These are phyloP conservation scores for Rhagophthalmus giganteus DNA, from an alignment of 2,888 invertebrate species.

Conservation along the genomic window DNA sequence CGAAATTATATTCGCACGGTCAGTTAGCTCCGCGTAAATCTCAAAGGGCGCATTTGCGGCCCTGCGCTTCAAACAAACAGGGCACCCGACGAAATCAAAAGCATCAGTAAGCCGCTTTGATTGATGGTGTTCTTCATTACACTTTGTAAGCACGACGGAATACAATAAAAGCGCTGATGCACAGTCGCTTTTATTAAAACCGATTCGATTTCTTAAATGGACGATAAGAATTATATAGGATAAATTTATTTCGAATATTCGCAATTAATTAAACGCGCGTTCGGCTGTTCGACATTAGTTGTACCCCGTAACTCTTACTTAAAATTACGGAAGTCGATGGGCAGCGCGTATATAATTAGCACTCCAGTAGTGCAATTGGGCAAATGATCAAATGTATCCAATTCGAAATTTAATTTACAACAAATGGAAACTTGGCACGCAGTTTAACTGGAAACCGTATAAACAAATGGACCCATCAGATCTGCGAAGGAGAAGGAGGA, in stretches of 20 bases:
- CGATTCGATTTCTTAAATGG: no score
- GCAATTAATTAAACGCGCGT: no score
- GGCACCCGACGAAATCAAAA: conserved; percentile 30
- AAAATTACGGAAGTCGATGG: no score
- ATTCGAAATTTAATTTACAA: conserved; percentile 28
- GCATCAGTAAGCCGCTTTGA: conserved; percentile 33
- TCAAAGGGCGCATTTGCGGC: conserved; percentile 34
- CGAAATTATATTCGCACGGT: conserved; percentile 52
- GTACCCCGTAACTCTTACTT: no score
- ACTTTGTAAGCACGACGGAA: conserved; percentile 11
- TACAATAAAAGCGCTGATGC: no score
- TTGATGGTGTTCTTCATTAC: conserved; percentile 33
- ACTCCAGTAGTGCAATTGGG: no score
- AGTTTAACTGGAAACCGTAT: conserved; percentile 22
- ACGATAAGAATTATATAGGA: no score
- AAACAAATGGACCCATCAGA: conserved; percentile 40
- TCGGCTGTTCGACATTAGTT: no score
- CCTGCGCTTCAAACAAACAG: conserved; percentile 26
- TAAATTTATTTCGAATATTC: no score
- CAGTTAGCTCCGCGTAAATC: conserved; percentile 49
- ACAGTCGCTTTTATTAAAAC: no score
- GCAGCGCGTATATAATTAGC: no score
- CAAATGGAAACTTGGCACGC: conserved; percentile 24
- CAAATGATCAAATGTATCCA: conserved; percentile 20
- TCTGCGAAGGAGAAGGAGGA: conserved; percentile 33